Evolutionary conservation across 2,113 vertebrate genomes (phyloP), one percentile per base, ranked within the genome.

Genomic region (Anseranas semipalmata): DNA sequence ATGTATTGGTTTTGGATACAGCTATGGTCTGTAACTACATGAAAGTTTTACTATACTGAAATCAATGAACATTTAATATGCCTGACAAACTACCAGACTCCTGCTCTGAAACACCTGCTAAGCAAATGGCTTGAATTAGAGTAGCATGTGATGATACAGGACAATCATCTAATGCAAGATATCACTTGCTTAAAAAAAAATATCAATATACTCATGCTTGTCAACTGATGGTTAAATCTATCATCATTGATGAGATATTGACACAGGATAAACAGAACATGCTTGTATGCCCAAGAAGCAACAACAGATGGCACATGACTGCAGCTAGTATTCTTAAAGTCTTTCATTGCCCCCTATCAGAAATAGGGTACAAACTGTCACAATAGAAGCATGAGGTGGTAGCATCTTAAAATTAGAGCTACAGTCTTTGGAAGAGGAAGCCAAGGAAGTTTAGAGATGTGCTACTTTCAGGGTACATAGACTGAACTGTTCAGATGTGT

Each of bases 241-340:
- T 73, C 59, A 30, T 33, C 22, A 46, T 25, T 77, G 17, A 35
- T 17, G 22, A 68, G 27, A 24, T 74, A 71, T 24, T 55, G 28
- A 91, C 82, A 76, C 18, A 45, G 25, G 53, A 59, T 58, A 76
- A 50, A 59, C 76, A 88, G 72, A 96, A 76, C 37, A 71, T 10
- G 45, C 11, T 33, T 15, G 11, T 67, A 66, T 55, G 73, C 41
- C 65, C 83, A 84, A 39, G 50, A 84, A 65, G 68, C 73, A 91
- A 77, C 56, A 90, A 81, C 66, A 95, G 75, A 95, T 65, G 76
- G 93, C 71, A 28, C 43, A 39, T 5, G 52, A 66, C 72, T 87
- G 76, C 65, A 89, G 79, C 65, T 83, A 73, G 75, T 73, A 46
- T 32, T 66, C 74, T 60, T 24, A 39, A 70, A 86, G 41, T 41